phyloP scores from a whole-genome alignment of 1,140 invertebrate species.

The Trichogramma pretiosum region DNA sequence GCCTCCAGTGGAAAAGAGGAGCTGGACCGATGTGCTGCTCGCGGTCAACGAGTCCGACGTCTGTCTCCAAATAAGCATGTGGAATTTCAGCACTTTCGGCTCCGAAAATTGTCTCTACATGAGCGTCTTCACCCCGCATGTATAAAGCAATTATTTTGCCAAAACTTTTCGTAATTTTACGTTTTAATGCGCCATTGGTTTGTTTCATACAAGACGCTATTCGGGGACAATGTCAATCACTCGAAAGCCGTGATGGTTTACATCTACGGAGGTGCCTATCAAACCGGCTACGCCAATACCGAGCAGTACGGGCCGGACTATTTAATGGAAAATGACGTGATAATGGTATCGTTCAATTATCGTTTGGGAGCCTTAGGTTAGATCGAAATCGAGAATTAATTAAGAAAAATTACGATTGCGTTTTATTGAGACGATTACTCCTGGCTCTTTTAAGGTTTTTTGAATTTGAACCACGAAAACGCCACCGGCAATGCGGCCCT shows the following conservation, averaged over 20 bases:
- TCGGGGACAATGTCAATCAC: background rate
- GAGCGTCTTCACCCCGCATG: slow-evolving; percentile 34
- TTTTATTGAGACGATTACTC: background rate
- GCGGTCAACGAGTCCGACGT: slow-evolving; percentile 13
- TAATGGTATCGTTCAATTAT: slow-evolving; percentile 64
- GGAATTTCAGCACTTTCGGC: slow-evolving; percentile 11
- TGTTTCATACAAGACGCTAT: background rate
- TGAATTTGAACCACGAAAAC: slow-evolving; percentile 40
- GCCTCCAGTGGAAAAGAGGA: slow-evolving; percentile 16
- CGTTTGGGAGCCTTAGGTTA: slow-evolving; percentile 53
- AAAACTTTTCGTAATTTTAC: background rate
- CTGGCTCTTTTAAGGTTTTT: slow-evolving; percentile 30
- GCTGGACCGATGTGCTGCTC: slow-evolving; percentile 19
- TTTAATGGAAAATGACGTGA: slow-evolving; percentile 51
- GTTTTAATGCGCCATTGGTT: background rate
- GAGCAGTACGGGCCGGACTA: slow-evolving; percentile 52
- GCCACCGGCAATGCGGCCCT: slow-evolving; percentile 51
- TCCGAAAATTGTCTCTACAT: slow-evolving; percentile 35
- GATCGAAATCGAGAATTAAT: background rate
- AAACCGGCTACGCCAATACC: slow-evolving; percentile 21
- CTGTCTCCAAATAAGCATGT: slow-evolving; percentile 18
- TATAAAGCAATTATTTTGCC: slow-evolving; percentile 8
- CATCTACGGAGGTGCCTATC: slow-evolving; percentile 33
- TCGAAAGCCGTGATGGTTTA: slow-evolving; percentile 24
- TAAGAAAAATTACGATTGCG: background rate